Conservation (phyloP, 2,888 invertebrate genomes). For the Drosophila vallismaia region DNA sequence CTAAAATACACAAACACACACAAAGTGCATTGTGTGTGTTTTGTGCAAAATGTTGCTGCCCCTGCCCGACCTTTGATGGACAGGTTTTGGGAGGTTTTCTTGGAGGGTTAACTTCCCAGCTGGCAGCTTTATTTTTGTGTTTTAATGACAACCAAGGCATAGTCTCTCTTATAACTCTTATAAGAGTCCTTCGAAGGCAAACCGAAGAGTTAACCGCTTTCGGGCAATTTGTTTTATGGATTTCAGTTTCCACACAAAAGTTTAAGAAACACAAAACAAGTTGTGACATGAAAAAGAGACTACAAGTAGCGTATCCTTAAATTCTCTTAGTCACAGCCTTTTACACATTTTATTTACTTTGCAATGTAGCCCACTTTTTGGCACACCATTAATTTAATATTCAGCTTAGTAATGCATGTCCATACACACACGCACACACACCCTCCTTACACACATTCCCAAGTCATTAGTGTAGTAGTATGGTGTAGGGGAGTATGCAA, state of each 20-base stretch:
- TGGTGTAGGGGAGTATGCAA: slow-evolving; percentile 39
- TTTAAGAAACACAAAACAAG: background rate
- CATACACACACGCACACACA: background rate
- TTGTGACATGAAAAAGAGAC: too few species aligned
- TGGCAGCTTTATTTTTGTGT: slow-evolving; percentile 18
- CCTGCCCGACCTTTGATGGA: background rate
- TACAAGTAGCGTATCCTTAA: background rate
- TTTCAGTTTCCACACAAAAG: background rate
- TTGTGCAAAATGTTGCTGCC: slow-evolving; percentile 7
- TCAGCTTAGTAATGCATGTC: slow-evolving; percentile 49
- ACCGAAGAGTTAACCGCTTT: background rate
- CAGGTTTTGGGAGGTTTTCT: background rate
- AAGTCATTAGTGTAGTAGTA: slow-evolving; percentile 1
- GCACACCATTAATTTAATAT: slow-evolving; percentile 73
- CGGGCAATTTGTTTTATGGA: slow-evolving; percentile 1
- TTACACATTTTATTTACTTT: slow-evolving; percentile 10
- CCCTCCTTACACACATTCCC: background rate
- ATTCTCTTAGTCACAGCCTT: background rate
- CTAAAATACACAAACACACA: slow-evolving; percentile 5
- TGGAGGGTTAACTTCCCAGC: background rate
- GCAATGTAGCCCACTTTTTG: slow-evolving; percentile 66
- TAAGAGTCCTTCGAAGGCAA: background rate
- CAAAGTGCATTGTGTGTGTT: slow-evolving; percentile 16
- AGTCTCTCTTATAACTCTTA: background rate
- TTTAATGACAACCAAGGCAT: background rate